These are phyloP conservation scores for Anthoscopus minutus DNA, from an alignment of 2,113 vertebrate genomes.

Conservation along the genomic window DNA sequence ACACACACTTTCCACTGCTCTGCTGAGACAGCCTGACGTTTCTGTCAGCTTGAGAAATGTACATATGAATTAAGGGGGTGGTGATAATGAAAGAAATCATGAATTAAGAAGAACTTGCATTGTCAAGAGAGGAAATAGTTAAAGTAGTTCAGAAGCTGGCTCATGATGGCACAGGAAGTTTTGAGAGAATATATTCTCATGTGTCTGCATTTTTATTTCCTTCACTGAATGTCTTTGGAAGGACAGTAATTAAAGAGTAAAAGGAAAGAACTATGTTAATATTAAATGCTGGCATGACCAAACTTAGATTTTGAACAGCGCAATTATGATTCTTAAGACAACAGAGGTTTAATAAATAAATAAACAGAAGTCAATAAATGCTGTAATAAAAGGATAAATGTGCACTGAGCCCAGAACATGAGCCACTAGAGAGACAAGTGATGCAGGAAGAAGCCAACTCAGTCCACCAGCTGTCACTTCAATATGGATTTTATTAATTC, in stretches of 20 bases:
- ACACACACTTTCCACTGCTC: neutral
- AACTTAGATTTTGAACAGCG: neutral
- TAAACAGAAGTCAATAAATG: conserved; percentile 28
- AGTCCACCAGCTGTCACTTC: conserved; percentile 59
- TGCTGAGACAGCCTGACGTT: neutral
- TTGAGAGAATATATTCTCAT: neutral
- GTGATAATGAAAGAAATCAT: neutral
- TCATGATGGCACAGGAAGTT: neutral
- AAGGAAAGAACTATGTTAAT: neutral
- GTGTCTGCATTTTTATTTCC: neutral
- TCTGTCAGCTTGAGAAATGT: neutral
- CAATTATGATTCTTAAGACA: conserved; percentile 31
- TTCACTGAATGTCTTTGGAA: neutral
- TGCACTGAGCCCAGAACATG: conserved; percentile 37
- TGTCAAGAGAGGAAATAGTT: neutral
- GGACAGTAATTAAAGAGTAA: conserved; percentile 4
- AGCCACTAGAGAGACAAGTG: conserved; percentile 45
- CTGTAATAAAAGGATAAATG: conserved; percentile 38
- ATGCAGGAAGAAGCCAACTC: conserved; percentile 37
- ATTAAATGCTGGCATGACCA: neutral
- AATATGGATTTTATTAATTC: conserved; percentile 67
- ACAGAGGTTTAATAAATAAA: conserved; percentile 1
- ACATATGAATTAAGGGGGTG: neutral
- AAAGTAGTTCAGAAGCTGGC: neutral
- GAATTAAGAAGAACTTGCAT: neutral